Conservation (phyloP, 2,113 vertebrate species). For the Butorides virescens region DNA sequence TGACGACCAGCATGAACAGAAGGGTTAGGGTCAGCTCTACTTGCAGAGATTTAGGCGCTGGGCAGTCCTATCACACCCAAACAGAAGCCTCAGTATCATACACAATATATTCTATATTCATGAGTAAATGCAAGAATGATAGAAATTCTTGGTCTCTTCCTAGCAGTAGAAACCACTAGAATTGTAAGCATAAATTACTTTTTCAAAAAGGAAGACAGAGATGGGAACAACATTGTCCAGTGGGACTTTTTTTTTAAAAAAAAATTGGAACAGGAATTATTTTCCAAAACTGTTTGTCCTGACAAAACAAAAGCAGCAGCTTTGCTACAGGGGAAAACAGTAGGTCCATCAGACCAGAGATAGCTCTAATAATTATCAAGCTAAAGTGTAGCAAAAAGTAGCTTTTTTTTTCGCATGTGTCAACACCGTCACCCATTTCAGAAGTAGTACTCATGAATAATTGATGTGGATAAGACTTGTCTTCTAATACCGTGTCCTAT, state of each 20-base stretch:
- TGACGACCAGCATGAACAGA: not conserved
- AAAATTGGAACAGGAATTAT: not conserved
- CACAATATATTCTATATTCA: not conserved
- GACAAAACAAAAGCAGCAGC: not conserved
- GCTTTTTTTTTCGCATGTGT: not conserved
- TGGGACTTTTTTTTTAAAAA: not conserved
- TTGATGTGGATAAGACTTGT: not conserved
- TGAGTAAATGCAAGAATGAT: not conserved
- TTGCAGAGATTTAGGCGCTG: not conserved
- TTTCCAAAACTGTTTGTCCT: not conserved
- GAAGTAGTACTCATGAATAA: not conserved
- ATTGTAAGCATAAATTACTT: not conserved
- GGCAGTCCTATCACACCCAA: not conserved
- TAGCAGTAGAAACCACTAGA: not conserved
- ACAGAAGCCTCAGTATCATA: not conserved
- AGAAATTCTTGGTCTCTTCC: not conserved
- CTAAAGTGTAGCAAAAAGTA: not conserved
- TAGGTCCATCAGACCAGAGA: not conserved
- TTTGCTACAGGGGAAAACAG: not conserved
- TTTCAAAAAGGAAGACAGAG: not conserved
- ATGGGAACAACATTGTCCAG: not conserved
- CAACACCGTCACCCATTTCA: not conserved
- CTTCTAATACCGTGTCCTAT: not conserved
- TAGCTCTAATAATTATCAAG: not conserved
- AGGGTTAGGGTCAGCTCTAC: not conserved